phyloP scores from a whole-genome alignment of 2,113 vertebrate genomes.

The Anhinga anhinga region DNA sequence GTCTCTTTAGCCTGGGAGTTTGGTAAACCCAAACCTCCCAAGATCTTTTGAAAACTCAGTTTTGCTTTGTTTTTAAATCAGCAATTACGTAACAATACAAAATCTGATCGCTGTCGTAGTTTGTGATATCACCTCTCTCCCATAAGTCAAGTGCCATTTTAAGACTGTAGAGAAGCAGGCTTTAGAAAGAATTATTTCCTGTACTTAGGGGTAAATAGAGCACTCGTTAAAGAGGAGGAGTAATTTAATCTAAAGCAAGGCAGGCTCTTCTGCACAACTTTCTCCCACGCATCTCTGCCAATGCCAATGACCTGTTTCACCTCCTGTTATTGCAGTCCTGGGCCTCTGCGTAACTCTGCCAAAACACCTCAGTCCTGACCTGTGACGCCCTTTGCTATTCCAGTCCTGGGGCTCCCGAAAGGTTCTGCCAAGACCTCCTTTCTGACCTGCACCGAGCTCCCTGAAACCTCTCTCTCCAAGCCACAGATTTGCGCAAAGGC shows the following conservation, averaged over 20 bases:
- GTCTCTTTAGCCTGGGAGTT: not conserved
- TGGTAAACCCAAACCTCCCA: not conserved
- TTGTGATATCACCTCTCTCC: not conserved
- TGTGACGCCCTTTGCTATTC: not conserved
- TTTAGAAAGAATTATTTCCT: not conserved
- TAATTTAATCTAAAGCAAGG: not conserved
- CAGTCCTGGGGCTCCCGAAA: not conserved
- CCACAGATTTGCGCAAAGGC: not conserved
- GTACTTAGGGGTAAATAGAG: not conserved
- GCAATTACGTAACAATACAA: not conserved
- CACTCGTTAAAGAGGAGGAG: not conserved
- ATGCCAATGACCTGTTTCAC: not conserved
- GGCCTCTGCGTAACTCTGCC: not conserved
- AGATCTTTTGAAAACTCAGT: not conserved
- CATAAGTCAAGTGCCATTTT: accelerated
- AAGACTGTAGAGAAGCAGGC: not conserved
- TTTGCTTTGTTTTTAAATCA: not conserved
- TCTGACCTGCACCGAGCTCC: not conserved
- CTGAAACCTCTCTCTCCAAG: accelerated
- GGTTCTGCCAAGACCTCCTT: not conserved
- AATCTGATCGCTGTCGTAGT: accelerated
- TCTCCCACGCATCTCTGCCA: not conserved
- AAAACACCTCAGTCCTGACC: not conserved
- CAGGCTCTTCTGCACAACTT: not conserved
- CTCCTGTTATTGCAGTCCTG: not conserved